Evolutionary conservation across 2,797 vertebrate genomes (phyloP).

Genomic region (Mycteria americana): DNA sequence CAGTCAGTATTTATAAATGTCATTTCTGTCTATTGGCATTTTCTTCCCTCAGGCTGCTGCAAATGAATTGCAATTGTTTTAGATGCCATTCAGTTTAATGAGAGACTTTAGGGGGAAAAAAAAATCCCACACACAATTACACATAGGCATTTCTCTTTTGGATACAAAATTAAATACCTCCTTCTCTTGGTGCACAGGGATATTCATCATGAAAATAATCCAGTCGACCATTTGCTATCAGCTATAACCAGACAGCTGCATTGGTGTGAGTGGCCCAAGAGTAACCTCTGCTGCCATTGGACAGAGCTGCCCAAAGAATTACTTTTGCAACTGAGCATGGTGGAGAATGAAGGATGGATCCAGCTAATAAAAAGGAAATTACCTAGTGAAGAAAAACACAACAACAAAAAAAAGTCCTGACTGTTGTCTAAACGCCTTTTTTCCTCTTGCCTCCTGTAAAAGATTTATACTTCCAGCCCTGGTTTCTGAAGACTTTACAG

Average conservation of each 20-base stretch:
- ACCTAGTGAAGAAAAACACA: not conserved
- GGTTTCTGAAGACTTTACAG: not conserved
- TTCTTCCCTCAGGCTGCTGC: conserved; percentile 12
- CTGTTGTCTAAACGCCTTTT: not conserved
- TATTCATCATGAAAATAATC: conserved; percentile 26
- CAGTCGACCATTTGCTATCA: not conserved
- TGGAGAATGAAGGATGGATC: not conserved
- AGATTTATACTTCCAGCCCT: not conserved
- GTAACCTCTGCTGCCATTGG: not conserved
- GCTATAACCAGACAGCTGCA: not conserved
- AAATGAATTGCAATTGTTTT: conserved; percentile 53
- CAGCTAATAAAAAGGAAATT: not conserved
- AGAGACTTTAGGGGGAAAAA: conserved; percentile 4
- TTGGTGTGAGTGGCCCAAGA: not conserved
- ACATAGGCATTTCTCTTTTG: conserved; percentile 4
- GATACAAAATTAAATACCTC: conserved; percentile 31
- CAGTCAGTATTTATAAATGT: conserved; percentile 48
- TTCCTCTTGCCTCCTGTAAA: not conserved
- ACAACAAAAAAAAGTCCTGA: not conserved
- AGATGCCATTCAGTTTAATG: conserved; percentile 31
- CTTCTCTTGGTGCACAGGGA: not conserved
- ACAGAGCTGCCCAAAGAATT: not conserved
- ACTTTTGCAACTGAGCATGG: not conserved
- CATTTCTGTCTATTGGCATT: conserved; percentile 27
- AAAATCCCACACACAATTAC: not conserved